Conservation (phyloP, 2,797 vertebrate species). For the Amphiprion clarkii region DNA sequence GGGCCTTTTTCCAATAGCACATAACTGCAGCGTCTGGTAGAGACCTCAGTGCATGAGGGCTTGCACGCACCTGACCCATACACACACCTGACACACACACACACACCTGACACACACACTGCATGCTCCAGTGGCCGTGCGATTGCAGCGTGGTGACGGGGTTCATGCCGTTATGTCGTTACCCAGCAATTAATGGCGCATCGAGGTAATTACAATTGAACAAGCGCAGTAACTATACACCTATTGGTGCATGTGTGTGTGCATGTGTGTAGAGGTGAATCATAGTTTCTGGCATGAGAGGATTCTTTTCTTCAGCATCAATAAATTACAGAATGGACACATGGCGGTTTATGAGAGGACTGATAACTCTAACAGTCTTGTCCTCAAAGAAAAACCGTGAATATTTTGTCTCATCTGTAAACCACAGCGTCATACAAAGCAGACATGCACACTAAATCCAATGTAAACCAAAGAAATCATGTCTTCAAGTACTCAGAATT, state of each 20-base stretch:
- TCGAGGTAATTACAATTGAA: slow-evolving; percentile 66
- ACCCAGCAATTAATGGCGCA: slow-evolving; percentile 69
- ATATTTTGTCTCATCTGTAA: background rate
- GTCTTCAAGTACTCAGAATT: background rate
- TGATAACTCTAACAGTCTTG: slow-evolving; percentile 31
- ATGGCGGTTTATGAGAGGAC: slow-evolving; percentile 17
- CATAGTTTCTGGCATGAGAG: slow-evolving; percentile 34
- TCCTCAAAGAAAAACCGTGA: background rate
- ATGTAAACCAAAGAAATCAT: background rate
- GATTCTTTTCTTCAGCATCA: slow-evolving; percentile 14
- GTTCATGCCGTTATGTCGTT: slow-evolving; percentile 61
- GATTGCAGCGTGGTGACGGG: slow-evolving; percentile 69
- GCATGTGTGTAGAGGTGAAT: slow-evolving; percentile 25
- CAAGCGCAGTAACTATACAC: slow-evolving; percentile 42
- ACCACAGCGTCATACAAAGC: background rate
- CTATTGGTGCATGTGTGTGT: background rate
- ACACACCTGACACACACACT: slow-evolving; percentile 29
- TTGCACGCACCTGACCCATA: slow-evolving; percentile 40
- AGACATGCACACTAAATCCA: background rate
- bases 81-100: background rate
- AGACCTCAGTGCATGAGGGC: slow-evolving; percentile 27
- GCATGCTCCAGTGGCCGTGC: slow-evolving; percentile 56
- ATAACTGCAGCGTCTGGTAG: slow-evolving; percentile 29
- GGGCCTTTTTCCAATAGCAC: slow-evolving; percentile 32
- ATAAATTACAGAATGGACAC: slow-evolving; percentile 25